phyloP scores from a whole-genome alignment of 2,797 vertebrate genomes.

The Carapus acus region DNA sequence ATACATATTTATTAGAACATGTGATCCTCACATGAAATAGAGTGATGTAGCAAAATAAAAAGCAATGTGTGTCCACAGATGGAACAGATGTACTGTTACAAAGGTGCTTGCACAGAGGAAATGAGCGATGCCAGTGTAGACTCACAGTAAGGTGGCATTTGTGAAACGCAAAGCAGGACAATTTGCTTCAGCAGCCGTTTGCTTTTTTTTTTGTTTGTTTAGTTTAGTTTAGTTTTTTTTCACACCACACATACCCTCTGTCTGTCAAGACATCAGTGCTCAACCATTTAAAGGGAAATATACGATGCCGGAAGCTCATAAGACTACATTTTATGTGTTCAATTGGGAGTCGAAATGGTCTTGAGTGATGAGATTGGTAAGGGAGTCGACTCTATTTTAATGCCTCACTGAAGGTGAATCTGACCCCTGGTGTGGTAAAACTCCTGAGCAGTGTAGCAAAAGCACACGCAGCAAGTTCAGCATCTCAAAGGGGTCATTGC shows the following conservation, averaged over 20 bases:
- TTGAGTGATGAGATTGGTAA: slow-evolving; percentile 49
- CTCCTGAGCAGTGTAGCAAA: slow-evolving; percentile 37
- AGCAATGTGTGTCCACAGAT: too few species aligned
- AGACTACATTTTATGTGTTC: slow-evolving; percentile 58
- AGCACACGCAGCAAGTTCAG: slow-evolving; percentile 47
- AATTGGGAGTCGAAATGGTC: slow-evolving; percentile 50
- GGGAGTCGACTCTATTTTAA: slow-evolving; percentile 57
- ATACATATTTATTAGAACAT: too few species aligned
- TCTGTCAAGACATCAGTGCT: slow-evolving; percentile 15
- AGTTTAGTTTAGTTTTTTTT: too few species aligned
- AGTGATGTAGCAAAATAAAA: too few species aligned
- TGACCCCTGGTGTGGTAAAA: slow-evolving; percentile 53
- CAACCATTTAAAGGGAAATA: slow-evolving; percentile 46
- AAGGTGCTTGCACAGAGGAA: too few species aligned
- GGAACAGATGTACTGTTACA: too few species aligned
- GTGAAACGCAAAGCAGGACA: slow-evolving; percentile 3
- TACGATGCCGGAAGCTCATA: slow-evolving; percentile 47
- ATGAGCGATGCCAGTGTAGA: slow-evolving; percentile 8
- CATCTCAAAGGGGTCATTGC: slow-evolving; percentile 55
- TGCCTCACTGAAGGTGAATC: slow-evolving; percentile 62
- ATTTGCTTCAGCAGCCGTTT: background rate
- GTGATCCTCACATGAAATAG: too few species aligned
- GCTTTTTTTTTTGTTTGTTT: too few species aligned
- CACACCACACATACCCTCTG: too few species aligned
- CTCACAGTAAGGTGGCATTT: background rate